Conservation (phyloP, 2,113 vertebrate genomes). For the Triplophysa siluroides region DNA sequence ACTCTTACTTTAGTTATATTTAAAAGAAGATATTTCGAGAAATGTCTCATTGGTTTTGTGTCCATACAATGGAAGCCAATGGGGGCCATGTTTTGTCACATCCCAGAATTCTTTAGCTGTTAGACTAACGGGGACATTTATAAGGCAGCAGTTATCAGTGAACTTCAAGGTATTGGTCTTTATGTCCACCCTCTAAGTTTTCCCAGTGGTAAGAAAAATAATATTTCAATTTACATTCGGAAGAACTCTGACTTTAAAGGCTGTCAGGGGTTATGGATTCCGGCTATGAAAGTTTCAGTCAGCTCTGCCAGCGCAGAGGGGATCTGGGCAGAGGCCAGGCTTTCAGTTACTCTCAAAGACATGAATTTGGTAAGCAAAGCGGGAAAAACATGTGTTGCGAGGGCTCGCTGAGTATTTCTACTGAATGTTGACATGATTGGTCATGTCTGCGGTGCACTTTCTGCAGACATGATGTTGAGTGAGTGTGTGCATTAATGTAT, state of each 20-base stretch:
- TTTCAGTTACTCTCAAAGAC: conserved; percentile 14
- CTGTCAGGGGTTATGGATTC: conserved; percentile 44
- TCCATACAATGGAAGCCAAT: no score
- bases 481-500: neutral
- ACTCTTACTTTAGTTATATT: no score
- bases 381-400: neutral
- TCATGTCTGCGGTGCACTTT: conserved; percentile 4
- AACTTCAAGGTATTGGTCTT: conserved; percentile 29
- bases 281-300: conserved; percentile 6
- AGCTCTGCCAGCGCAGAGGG: neutral
- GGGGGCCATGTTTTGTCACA: no score
- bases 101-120: no score
- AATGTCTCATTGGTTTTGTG: no score
- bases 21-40: no score
- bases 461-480: neutral
- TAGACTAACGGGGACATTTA: neutral
- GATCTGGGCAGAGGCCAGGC: conserved; percentile 36
- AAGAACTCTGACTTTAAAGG: conserved; percentile 31
- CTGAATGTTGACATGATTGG: conserved; percentile 15
- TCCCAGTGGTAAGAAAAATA: conserved; percentile 21
- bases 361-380: conserved; percentile 38
- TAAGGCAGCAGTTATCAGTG: neutral
- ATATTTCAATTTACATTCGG: conserved; percentile 40
- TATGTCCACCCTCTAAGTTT: conserved; percentile 24
- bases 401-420: neutral